phyloP scores from a whole-genome alignment of 2,797 vertebrate genomes.

The Xenopus petersii region DNA sequence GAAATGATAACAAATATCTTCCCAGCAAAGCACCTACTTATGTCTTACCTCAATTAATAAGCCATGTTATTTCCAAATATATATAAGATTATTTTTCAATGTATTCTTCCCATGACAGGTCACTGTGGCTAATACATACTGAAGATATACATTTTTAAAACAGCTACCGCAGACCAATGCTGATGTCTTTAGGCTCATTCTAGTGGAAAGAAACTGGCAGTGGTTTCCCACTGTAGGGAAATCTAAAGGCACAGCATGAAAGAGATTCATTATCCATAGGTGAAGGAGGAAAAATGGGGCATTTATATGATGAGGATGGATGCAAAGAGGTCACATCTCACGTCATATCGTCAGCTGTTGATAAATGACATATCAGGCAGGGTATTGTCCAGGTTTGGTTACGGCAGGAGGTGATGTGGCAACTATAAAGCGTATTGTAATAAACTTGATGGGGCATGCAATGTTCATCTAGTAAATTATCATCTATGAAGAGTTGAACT shows the following conservation, averaged over 20 bases:
- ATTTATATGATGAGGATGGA: background rate
- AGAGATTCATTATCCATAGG: slow-evolving; percentile 32
- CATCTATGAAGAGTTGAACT: background rate
- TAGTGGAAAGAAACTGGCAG: slow-evolving; percentile 27
- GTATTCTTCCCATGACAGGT: background rate
- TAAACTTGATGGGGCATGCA: background rate
- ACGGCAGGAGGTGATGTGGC: background rate
- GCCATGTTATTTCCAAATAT: too few relatives aligned
- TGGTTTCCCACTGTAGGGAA: background rate
- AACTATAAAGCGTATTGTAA: background rate
- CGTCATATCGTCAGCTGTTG: background rate
- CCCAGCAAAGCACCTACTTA: too few relatives aligned
- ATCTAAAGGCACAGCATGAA: slow-evolving; percentile 18
- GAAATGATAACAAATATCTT: too few relatives aligned
- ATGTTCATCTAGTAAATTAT: background rate
- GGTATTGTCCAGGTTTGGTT: background rate
- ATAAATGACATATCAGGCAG: background rate
- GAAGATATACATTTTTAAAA: slow-evolving; percentile 2
- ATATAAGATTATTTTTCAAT: too few relatives aligned
- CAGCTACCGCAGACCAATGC: slow-evolving; percentile 9
- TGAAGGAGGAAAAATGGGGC: background rate
- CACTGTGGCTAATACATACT: background rate
- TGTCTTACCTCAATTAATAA: too few relatives aligned
- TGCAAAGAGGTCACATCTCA: background rate
- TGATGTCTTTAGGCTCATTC: background rate